A percentile compares a stretch with the other conserved stretches of the same genome.
These are phyloP conservation scores for Otis tarda DNA, from an alignment of 2,113 vertebrate genomes.

Conservation along the genomic window DNA sequence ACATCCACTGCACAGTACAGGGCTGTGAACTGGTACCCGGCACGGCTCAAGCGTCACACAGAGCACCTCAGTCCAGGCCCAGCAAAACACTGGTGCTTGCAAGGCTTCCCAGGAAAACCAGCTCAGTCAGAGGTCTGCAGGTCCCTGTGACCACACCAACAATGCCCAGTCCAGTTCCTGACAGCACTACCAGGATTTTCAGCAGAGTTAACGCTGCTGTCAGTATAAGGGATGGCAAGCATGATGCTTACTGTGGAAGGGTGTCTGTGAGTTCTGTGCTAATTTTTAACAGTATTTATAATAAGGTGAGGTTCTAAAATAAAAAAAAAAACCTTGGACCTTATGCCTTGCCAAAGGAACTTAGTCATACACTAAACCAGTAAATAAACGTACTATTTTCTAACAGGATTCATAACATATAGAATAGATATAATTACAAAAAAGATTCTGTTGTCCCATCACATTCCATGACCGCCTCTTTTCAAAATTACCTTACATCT, in stretches of 20 bases:
- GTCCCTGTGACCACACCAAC: too few species aligned
- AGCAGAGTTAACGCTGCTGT: neutral
- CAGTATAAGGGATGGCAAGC: neutral
- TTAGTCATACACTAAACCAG: neutral
- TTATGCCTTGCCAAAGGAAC: neutral
- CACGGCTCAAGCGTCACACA: neutral
- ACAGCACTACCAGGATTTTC: neutral
- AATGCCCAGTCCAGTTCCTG: rapidly evolving
- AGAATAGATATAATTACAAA: neutral
- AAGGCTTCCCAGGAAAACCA: neutral
- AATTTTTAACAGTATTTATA: neutral
- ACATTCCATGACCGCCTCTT: neutral
- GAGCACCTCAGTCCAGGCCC: neutral
- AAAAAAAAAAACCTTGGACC: neutral
- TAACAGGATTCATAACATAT: neutral
- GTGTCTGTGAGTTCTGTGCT: too few species aligned
- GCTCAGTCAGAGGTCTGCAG: neutral
- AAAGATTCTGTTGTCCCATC: neutral
- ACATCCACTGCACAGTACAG: neutral
- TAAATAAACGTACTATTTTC: neutral
- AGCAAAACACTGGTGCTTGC: neutral
- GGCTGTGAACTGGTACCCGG: rapidly evolving
- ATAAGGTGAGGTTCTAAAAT: neutral
- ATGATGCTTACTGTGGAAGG: too few species aligned
- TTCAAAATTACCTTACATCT: neutral